phyloP scores from a whole-genome alignment of 2,797 vertebrate species.

The Alcedo atthis region DNA sequence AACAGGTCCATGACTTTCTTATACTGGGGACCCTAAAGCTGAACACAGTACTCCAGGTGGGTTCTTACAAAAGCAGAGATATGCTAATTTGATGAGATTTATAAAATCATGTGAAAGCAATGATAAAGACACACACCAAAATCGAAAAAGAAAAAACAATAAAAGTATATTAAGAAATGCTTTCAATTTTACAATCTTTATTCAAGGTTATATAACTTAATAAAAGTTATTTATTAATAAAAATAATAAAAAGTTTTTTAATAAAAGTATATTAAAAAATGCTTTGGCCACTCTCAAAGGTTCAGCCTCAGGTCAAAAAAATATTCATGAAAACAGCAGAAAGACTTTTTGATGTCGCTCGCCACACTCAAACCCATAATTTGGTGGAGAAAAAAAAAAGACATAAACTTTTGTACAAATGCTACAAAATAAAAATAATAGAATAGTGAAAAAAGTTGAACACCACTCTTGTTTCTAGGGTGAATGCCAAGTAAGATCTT shows the following conservation, averaged over 20 bases:
- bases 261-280: slow-evolving; percentile 70
- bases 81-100: not conserved
- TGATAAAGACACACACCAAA: not conserved
- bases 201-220: not conserved
- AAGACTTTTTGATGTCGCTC: slow-evolving; percentile 40
- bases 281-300: slow-evolving; percentile 77
- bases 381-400: not conserved
- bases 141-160: not conserved
- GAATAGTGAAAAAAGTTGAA: not conserved
- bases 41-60: not conserved
- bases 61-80: not conserved
- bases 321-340: slow-evolving; percentile 62
- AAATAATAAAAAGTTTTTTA: too few relatives aligned
- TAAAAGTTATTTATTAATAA: too few relatives aligned
- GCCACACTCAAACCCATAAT: not conserved
- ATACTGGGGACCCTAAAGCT: not conserved
- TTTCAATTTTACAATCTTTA: slow-evolving; percentile 21
- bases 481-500: not conserved
- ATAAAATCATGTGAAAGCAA: not conserved
- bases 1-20: not conserved
- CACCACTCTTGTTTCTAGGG: not conserved
- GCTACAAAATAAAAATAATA: not conserved
- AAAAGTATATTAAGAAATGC: not conserved
- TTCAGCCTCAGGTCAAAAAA: slow-evolving; percentile 81
- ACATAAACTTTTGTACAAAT: not conserved